Conservation (phyloP, 2,113 vertebrate species). For the Ptychochromis oligacanthus region DNA sequence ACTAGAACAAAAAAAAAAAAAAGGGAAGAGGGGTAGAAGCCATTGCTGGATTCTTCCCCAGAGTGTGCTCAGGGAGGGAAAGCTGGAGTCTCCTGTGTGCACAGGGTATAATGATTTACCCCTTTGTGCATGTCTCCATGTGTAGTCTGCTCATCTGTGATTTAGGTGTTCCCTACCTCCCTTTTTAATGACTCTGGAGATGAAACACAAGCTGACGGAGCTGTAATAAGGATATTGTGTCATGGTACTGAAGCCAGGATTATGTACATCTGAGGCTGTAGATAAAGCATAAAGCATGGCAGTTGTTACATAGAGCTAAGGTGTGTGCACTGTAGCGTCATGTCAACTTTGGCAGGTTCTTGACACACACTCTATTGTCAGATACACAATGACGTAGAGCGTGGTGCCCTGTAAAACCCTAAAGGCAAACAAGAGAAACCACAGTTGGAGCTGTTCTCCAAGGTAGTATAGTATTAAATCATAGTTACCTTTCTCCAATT, state of each 20-base stretch:
- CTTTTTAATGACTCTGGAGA: slow-evolving; percentile 51
- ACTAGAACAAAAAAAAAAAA: slow-evolving; percentile 38
- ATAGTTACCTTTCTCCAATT: slow-evolving; percentile 6
- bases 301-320: neutral
- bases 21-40: slow-evolving; percentile 38
- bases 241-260: slow-evolving; percentile 30
- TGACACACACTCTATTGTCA: slow-evolving; percentile 45
- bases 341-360: slow-evolving; percentile 38
- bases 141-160: slow-evolving; percentile 28
- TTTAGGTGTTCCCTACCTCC: slow-evolving; percentile 55
- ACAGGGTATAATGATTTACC: slow-evolving; percentile 51
- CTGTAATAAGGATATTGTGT: slow-evolving; percentile 33
- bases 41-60: slow-evolving; percentile 39
- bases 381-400: slow-evolving; percentile 33
- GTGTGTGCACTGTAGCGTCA: slow-evolving; percentile 26
- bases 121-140: slow-evolving; percentile 43
- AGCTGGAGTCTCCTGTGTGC: slow-evolving; percentile 39
- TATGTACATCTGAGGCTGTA: slow-evolving; percentile 34
- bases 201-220: slow-evolving; percentile 51
- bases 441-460: slow-evolving; percentile 19
- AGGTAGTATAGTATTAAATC: slow-evolving; percentile 10
- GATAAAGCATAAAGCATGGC: slow-evolving; percentile 30
- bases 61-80: slow-evolving; percentile 39
- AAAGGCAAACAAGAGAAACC: slow-evolving; percentile 33
- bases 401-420: slow-evolving; percentile 46